Evolutionary conservation across 2,113 vertebrate species (phyloP).

Genomic region (Triplophysa dalaica): DNA sequence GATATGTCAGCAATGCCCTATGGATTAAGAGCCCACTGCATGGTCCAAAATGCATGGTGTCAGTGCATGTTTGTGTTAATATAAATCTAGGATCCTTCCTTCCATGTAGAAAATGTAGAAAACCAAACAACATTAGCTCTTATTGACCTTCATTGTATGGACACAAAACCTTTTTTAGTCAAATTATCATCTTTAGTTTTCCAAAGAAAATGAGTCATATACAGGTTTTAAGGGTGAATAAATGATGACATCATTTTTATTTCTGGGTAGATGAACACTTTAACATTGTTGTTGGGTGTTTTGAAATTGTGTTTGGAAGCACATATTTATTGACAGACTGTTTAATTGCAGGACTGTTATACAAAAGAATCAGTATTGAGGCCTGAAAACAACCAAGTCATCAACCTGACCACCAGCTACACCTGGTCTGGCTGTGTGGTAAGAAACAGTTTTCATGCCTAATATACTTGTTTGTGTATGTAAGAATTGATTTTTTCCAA

Average conservation of each 20-base stretch:
- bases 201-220: too few species aligned
- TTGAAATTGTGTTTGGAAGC: background rate
- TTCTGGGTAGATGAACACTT: background rate
- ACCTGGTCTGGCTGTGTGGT: slow-evolving; percentile 93
- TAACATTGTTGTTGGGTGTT: background rate
- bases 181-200: too few species aligned
- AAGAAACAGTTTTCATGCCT: slow-evolving; percentile 47
- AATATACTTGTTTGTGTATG: background rate
- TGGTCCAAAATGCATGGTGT: slow-evolving; percentile 4
- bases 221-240: too few species aligned
- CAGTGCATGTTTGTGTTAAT: background rate
- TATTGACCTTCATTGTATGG: too few species aligned
- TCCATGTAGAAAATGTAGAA: background rate
- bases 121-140: too few species aligned
- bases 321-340: slow-evolving; percentile 3
- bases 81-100: background rate
- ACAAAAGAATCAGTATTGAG: slow-evolving; percentile 88
- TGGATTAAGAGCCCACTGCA: slow-evolving; percentile 22
- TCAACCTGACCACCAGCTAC: slow-evolving; percentile 90
- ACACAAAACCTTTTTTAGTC: too few species aligned
- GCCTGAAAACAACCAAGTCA: slow-evolving; percentile 92
- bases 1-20: slow-evolving; percentile 17
- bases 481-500: too few species aligned
- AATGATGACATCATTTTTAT: too few species aligned
- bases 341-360: slow-evolving; percentile 79